Base-by-base conservation (phyloP, 2,113 vertebrate species). In the Physeter macrocephalus region DNA sequence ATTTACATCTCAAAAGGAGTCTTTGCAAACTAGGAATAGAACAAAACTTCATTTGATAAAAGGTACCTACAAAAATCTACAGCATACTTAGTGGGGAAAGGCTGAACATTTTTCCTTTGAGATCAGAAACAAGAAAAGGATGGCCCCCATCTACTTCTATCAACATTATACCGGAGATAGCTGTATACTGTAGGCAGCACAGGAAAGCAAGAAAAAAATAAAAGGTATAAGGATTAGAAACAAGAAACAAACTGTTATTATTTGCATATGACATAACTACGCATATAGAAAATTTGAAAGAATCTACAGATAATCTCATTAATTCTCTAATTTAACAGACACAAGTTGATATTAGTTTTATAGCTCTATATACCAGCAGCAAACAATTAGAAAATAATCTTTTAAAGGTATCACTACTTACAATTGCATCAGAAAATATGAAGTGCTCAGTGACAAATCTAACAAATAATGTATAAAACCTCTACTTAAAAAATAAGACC, bases 381-480 rank as follows among this genome's bases (percentile, higher is more conserved):
- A 91, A 80, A 81, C 31, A 88, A 94, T 71, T 39, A 61, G 29
- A 87, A 90, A 90, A 90, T 41, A 86, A 69, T 69, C n/a, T 95
- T 95, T 87, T 77, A n/a, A 87, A 90, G 41, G 82, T 72, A 81
- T 27, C 29, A 80, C 27, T 90, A 74, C 49, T 67, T 95, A 77
- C 39, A 90, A 85, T 12, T 74, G 18, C 10, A 72, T 84, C 11
- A 57, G 71, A 95, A 43, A 89, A 89, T 80, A 81, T 18, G 6
- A 94, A 94, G 36, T 62, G n/a, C 54, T 72, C 54, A 41, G 36
- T 41, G 72, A 62, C 18, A 81, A 71, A 82, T 88, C 52, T 81
- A 94, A 81, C 21, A 78, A 75, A 75, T 78, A 59, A 78, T 8
- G 31, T 49, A 88, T 27, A 82, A 94, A 72, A 74, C 10, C 23